Conservation (phyloP, 2,888 invertebrate genomes). For the Desoria tigrina region DNA sequence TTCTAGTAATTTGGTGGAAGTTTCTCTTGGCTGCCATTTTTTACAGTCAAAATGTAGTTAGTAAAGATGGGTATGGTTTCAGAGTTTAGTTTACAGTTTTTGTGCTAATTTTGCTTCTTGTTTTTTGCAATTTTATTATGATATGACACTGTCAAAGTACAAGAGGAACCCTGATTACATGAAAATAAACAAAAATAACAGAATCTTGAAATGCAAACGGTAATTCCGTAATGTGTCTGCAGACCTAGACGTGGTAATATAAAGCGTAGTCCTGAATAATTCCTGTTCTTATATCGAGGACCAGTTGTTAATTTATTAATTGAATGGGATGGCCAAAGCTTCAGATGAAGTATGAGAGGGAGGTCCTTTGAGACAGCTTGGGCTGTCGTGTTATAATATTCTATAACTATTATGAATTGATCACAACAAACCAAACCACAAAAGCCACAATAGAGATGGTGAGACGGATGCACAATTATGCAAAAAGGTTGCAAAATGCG, state of each 20-base stretch:
- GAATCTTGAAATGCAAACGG: neutral
- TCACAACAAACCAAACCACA: neutral
- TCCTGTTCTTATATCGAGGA: neutral
- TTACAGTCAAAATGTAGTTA: too few relatives aligned
- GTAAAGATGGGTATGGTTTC: too few relatives aligned
- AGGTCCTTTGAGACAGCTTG: neutral
- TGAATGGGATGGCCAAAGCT: conserved; percentile 9
- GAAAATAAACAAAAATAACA: conserved; percentile 1
- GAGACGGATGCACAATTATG: too few relatives aligned
- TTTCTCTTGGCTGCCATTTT: neutral
- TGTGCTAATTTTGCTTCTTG: too few relatives aligned
- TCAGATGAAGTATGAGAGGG: neutral
- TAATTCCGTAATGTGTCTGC: neutral
- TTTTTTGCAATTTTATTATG: too few relatives aligned
- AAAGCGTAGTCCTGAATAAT: neutral
- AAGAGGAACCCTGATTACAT: neutral
- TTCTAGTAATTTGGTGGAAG: neutral
- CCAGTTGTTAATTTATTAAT: conserved; percentile 9
- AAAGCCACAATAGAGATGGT: neutral
- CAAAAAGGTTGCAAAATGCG: neutral
- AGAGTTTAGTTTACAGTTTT: too few relatives aligned
- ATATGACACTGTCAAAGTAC: too few relatives aligned
- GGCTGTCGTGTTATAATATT: neutral
- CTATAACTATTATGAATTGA: neutral
- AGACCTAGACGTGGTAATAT: neutral